phyloP scores from a whole-genome alignment of 2,113 vertebrate genomes.

The Puffinus mauretanicus region DNA sequence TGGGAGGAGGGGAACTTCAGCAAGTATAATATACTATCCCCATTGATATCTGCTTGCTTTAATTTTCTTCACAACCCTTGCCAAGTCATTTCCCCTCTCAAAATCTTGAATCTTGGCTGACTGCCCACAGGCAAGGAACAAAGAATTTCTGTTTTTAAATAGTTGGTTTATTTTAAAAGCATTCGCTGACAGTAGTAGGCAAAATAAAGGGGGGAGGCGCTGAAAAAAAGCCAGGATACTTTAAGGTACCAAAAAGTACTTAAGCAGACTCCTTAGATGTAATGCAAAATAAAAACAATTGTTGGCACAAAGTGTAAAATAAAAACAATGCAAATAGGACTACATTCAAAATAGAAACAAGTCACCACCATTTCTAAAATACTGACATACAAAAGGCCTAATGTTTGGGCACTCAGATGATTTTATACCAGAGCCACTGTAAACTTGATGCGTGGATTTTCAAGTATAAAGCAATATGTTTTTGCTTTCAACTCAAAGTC shows the following conservation, averaged over 20 bases:
- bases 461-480: not conserved
- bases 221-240: not conserved
- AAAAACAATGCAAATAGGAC: not conserved
- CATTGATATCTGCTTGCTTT: slow-evolving; percentile 2
- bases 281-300: not conserved
- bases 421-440: not conserved
- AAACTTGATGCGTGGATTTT: not conserved
- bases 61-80: slow-evolving; percentile 34
- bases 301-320: not conserved
- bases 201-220: not conserved
- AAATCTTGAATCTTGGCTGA: slow-evolving; percentile 31
- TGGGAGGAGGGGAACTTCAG: not conserved
- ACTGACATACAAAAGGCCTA: not conserved
- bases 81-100: slow-evolving; percentile 36
- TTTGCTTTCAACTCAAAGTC: not conserved
- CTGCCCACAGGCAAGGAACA: not conserved
- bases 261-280: not conserved
- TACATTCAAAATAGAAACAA: not conserved
- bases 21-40: not conserved
- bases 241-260: not conserved
- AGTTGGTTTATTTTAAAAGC: slow-evolving; percentile 16
- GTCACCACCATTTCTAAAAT: not conserved
- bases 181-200: not conserved
- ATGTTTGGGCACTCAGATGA: not conserved
- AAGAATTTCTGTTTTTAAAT: slow-evolving; percentile 40